Evolutionary conservation across 1,140 invertebrate species (phyloP).

Genomic region (Ceratosolen solmsi): DNA sequence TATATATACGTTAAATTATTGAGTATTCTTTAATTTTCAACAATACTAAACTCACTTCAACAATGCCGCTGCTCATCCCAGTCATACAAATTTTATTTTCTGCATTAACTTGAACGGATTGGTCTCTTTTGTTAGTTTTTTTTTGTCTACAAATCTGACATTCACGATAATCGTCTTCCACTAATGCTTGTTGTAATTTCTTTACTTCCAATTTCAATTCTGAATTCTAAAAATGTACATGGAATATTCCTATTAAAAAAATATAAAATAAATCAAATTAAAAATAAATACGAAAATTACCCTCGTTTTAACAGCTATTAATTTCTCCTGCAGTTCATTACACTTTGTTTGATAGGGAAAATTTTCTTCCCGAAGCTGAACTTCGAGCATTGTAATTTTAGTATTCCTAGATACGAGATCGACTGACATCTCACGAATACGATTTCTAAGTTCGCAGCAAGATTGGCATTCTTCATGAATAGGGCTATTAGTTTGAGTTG

Average conservation of each 20-base stretch:
- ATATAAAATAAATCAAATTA: constrained; percentile 20
- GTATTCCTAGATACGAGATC: constrained; percentile 62
- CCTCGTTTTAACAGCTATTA: constrained; percentile 55
- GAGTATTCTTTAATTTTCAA: no score
- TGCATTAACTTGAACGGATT: constrained; percentile 58
- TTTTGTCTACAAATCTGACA: constrained; percentile 62
- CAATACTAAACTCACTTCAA: constrained; percentile 58
- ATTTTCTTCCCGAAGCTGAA: constrained; percentile 62
- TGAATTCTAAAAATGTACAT: constrained; percentile 51
- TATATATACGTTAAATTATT: constrained; percentile 16
- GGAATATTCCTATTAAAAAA: not conserved
- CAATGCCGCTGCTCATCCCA: constrained; percentile 59
- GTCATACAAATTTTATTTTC: constrained; percentile 53
- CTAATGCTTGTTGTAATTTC: constrained; percentile 53
- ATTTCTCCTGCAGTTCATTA: constrained; percentile 59
- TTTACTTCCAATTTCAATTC: constrained; percentile 54
- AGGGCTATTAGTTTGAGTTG: constrained; percentile 6
- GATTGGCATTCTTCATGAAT: constrained; percentile 28
- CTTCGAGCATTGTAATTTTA: constrained; percentile 63
- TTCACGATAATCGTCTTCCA: constrained; percentile 52
- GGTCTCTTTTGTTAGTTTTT: constrained; percentile 56
- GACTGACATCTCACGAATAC: constrained; percentile 60
- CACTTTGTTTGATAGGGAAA: constrained; percentile 64
- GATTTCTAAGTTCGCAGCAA: constrained; percentile 56
- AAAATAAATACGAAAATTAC: constrained; percentile 52